Evolutionary conservation across 92 coral and sea anemone species (phyloP), one percentile per base, ranked within the genome.

Genomic region (Parazoanthus atlanticus): DNA sequence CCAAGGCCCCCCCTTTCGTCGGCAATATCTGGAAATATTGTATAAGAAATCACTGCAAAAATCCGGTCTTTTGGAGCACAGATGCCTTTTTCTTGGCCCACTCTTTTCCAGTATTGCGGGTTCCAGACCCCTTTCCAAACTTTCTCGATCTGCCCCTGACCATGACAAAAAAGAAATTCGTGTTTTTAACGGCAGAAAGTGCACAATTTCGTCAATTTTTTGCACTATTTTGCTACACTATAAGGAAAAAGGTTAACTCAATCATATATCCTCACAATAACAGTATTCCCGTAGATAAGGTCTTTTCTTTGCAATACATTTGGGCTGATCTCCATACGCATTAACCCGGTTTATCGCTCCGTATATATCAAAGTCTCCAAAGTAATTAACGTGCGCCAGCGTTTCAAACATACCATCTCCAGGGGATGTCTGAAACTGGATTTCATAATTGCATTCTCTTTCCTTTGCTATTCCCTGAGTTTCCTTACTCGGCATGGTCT

Each of bases 361-460:
- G 38, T 36, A 75, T 26, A 91, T 78, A 11, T 82, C 36, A 76
- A 88, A 67, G 17, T 19, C 64, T 29, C 91, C 90, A n/a, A 76
- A 31, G 1, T 71, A 11, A 64, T 74, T 88, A 47, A 91, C 82
- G 26, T 54, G 67, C 40, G 88, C 79, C 10, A 89, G 76, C 0
- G 79, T 92, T 75, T 94, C 96, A 80, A 92, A 94, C 40, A 86
- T 61, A 5, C 92, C 95, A 56, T 86, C 89, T 3, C 93, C 94
- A 19, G 96, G 96, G 5, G 82, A 29, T 16, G 96, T 93, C 67
- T 87, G 87, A 36, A 94, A 85, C 81, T 91, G 92, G 41, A 94
- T 80, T 85, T 93, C 94, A 90, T 94, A 94, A n/a, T 79, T 88
- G 64, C 95, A 93, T 7, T 79, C 84, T 25, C 40, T 79, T 52